phyloP scores from a whole-genome alignment of 2,113 vertebrate genomes.

The Malurus cyaneus region DNA sequence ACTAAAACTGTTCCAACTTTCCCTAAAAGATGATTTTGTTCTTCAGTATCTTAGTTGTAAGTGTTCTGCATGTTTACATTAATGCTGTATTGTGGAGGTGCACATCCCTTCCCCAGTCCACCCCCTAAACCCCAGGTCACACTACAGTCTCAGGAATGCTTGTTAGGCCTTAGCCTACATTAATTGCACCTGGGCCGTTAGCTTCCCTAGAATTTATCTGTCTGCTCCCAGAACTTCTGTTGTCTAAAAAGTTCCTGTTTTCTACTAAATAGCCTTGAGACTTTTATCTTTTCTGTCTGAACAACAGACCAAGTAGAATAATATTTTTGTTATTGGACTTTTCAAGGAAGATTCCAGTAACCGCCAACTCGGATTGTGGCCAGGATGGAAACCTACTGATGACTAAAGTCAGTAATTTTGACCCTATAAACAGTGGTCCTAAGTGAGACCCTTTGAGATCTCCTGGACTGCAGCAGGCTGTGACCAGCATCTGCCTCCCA shows the following conservation, averaged over 20 bases:
- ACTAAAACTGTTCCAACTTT: not conserved
- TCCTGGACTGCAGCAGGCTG: not conserved
- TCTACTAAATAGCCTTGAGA: not conserved
- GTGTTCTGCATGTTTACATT: not conserved
- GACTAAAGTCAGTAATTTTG: not conserved
- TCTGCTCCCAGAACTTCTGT: not conserved
- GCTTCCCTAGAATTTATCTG: not conserved
- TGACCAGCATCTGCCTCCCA: not conserved
- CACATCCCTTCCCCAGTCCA: not conserved
- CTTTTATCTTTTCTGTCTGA: not conserved
- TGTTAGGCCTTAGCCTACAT: not conserved
- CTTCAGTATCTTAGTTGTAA: accelerated
- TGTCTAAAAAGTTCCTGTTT: not conserved
- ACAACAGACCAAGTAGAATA: not conserved
- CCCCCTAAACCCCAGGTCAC: not conserved
- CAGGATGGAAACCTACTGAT: not conserved
- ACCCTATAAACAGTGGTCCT: not conserved
- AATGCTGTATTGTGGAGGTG: not conserved
- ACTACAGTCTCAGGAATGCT: not conserved
- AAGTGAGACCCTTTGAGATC: not conserved
- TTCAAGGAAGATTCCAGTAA: not conserved
- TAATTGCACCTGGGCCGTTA: not conserved
- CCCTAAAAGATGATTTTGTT: not conserved
- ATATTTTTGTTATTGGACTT: not conserved
- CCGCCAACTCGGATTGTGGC: accelerated